Evolutionary conservation across 2,888 invertebrate genomes (phyloP).

Genomic region (Idaea aversata): DNA sequence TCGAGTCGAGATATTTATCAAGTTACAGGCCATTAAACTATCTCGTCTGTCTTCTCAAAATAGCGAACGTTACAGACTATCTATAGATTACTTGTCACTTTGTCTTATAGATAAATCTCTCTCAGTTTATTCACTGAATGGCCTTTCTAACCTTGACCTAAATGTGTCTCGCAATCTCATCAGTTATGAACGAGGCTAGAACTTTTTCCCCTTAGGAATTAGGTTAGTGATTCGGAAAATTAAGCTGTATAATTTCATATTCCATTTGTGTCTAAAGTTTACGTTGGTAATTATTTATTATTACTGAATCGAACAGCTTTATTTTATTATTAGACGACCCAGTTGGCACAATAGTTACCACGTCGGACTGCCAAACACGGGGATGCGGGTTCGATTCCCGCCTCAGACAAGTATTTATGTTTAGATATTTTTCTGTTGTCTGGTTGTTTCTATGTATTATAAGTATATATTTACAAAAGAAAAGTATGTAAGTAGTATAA

Average conservation of each 20-base stretch:
- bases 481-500: too few relatives aligned
- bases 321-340: too few relatives aligned
- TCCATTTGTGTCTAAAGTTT: not conserved
- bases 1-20: not conserved
- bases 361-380: too few relatives aligned
- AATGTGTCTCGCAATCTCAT: not conserved
- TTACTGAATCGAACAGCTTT: too few relatives aligned
- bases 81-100: not conserved
- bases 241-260: not conserved
- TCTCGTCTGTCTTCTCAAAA: not conserved
- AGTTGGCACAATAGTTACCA: too few relatives aligned
- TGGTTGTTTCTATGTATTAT: too few relatives aligned
- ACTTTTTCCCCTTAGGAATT: not conserved
- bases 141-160: slow-evolving; percentile 3
- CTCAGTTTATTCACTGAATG: not conserved
- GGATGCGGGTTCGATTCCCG: too few relatives aligned
- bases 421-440: too few relatives aligned
- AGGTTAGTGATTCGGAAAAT: not conserved
- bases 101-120: not conserved
- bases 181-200: not conserved
- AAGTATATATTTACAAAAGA: too few relatives aligned
- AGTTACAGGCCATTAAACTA: not conserved
- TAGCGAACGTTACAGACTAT: not conserved
- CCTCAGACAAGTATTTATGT: too few relatives aligned
- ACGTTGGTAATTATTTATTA: not conserved